phyloP scores from a whole-genome alignment of 2,888 invertebrate genomes.

The Limulus polyphemus region DNA sequence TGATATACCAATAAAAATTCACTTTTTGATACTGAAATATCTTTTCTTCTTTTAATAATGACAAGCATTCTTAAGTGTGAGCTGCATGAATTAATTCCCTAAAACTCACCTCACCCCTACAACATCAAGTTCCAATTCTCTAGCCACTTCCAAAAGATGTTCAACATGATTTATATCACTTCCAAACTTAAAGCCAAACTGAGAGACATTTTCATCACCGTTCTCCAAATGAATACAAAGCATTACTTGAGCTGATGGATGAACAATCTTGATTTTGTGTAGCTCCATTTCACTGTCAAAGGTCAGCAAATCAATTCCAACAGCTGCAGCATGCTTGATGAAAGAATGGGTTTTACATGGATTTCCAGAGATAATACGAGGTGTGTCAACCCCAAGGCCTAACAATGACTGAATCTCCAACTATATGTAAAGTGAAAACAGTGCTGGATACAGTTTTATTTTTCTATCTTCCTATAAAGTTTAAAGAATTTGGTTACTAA shows the following conservation, averaged over 20 bases:
- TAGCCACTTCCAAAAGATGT: conserved; percentile 54
- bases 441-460: too few species aligned
- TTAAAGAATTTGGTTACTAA: too few species aligned
- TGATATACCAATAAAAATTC: too few species aligned
- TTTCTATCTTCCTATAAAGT: too few species aligned
- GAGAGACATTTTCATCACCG: conserved; percentile 59
- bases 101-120: conserved; percentile 38
- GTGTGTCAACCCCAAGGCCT: conserved; percentile 53
- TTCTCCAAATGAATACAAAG: conserved; percentile 81
- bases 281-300: conserved; percentile 89
- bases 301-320: conserved; percentile 68
- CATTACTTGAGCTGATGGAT: conserved; percentile 67
- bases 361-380: conserved; percentile 86
- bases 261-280: conserved; percentile 67
- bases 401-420: conserved; percentile 71
- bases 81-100: not conserved
- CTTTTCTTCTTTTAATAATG: too few species aligned
- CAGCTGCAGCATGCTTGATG: conserved; percentile 63
- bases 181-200: conserved; percentile 87
- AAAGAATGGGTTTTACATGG: conserved; percentile 87
- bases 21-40: too few species aligned
- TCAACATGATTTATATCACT: conserved; percentile 66
- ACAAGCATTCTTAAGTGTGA: not conserved
- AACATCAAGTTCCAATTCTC: conserved; percentile 60
- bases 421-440: conserved; percentile 33